A percentile compares a stretch with the other conserved stretches of the same genome.
phyloP scores from a whole-genome alignment of 2,888 invertebrate genomes.

The Zootermopsis nevadensis region DNA sequence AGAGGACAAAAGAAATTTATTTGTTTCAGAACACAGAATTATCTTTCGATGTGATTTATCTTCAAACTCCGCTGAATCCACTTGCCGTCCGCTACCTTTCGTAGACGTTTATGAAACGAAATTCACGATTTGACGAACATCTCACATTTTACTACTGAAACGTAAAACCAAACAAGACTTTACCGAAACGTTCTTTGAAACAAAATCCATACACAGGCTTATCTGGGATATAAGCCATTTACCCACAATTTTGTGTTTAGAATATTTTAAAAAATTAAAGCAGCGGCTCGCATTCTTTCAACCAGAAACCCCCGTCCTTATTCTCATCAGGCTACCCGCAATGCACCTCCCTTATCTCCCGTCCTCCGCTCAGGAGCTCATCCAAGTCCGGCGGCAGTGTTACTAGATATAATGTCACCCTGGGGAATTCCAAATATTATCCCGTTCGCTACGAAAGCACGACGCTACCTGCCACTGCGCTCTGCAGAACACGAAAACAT shows the following conservation, averaged over 20 bases:
- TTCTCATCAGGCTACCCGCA: background rate
- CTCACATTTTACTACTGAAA: no score
- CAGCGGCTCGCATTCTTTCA: background rate
- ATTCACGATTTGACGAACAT: no score
- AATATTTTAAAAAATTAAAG: background rate
- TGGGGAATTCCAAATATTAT: slow-evolving; percentile 33
- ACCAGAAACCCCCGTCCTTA: background rate
- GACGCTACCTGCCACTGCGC: background rate
- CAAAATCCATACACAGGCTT: no score
- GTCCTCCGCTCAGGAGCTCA: background rate
- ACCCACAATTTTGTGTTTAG: background rate
- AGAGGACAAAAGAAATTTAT: no score
- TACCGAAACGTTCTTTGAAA: no score
- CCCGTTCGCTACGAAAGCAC: slow-evolving; percentile 1
- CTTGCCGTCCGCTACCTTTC: no score
- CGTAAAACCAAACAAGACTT: no score
- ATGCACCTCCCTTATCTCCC: background rate
- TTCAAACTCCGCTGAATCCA: no score
- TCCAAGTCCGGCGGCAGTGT: slow-evolving; percentile 22
- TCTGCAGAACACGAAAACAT: background rate
- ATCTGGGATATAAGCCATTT: no score
- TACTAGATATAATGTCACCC: slow-evolving; percentile 36
- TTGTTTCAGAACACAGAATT: no score
- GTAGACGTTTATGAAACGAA: no score
- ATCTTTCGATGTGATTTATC: no score